Base-by-base conservation (phyloP, 2,797 vertebrate species). In the Chromobotia macracanthus region DNA sequence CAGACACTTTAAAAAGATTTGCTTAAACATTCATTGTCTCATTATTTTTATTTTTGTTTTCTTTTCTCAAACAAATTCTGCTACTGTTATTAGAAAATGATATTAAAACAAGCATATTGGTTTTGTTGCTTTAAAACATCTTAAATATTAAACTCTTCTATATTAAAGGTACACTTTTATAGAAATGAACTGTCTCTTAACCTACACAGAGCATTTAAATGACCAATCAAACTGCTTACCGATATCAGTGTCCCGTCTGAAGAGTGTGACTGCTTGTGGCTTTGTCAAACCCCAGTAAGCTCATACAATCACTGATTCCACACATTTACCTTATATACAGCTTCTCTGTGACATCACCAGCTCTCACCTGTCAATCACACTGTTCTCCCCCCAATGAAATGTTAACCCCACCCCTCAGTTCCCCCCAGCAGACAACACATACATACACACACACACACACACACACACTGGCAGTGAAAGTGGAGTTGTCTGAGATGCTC, bases 281-380 rank as follows among this genome's bases (percentile, higher is more conserved):
- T 68, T 73, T 87, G 72, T 65, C 65, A 76, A 66, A 44, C 61
- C 41, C 23, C 31, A 66, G 65, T 44, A 65, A 56, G 3, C 21
- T 77, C 55, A 61, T 76, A 69, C 38, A 81, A 77, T 83, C 80
- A 82, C 71, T 50, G 41, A 18, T 18, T 83, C 79, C 66, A 53
- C 23, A 77, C 77, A 11, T 87, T 31, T 66, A 87, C 81, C 84
- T 91, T 93, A 89, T 93, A 93, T 93, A 93, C 81, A 55, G 38
- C 64, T 69, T 72, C 38, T 74, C 79, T 78, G 79, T 83, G 69
- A 82, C 84, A 35, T 73, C 60, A 68, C 51, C 81, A 66, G 73
- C 85, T 61, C 84, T 82, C 86, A 87, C 80, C 85, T 83, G 74
- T 81, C 80, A 56, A 68, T 85, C 81, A 80, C 68, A 79, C 73